Evolutionary conservation across 2,797 vertebrate species (phyloP).

Genomic region (Thamnophis elegans): DNA sequence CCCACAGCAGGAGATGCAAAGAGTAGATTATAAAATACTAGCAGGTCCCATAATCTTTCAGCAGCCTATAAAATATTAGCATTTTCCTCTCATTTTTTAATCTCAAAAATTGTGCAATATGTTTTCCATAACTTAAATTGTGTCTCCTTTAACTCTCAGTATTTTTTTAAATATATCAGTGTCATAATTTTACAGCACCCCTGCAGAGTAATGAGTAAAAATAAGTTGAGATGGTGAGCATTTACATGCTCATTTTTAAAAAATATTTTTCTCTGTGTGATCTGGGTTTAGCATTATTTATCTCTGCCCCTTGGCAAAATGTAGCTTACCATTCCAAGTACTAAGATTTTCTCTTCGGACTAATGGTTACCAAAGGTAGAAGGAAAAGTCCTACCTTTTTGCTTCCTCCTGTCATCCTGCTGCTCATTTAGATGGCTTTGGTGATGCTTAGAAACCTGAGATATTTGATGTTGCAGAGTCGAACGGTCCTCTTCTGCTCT

Average conservation of each 20-base stretch:
- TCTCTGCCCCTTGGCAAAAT: background rate
- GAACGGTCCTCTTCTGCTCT: slow-evolving; percentile 78
- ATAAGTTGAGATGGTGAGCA: background rate
- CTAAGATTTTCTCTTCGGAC: background rate
- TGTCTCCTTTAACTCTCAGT: background rate
- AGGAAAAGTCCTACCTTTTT: slow-evolving; percentile 63
- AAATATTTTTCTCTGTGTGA: background rate
- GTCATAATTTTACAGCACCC: background rate
- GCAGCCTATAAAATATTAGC: background rate
- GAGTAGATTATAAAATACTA: background rate
- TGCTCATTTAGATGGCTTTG: slow-evolving; percentile 68
- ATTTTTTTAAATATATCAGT: background rate
- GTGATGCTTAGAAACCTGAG: slow-evolving; percentile 64
- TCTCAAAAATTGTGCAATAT: background rate
- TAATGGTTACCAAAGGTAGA: background rate
- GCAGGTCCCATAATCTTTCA: background rate
- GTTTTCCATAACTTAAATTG: background rate
- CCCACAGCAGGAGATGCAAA: background rate
- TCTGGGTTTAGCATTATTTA: background rate
- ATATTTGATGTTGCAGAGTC: slow-evolving; percentile 77
- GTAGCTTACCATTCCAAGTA: background rate
- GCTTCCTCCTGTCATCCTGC: slow-evolving; percentile 66
- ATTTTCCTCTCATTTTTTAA: background rate
- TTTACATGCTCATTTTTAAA: background rate
- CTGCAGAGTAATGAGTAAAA: background rate